These are phyloP conservation scores for Myiozetetes cayanensis DNA, from an alignment of 2,113 vertebrate species.

Conservation along the genomic window DNA sequence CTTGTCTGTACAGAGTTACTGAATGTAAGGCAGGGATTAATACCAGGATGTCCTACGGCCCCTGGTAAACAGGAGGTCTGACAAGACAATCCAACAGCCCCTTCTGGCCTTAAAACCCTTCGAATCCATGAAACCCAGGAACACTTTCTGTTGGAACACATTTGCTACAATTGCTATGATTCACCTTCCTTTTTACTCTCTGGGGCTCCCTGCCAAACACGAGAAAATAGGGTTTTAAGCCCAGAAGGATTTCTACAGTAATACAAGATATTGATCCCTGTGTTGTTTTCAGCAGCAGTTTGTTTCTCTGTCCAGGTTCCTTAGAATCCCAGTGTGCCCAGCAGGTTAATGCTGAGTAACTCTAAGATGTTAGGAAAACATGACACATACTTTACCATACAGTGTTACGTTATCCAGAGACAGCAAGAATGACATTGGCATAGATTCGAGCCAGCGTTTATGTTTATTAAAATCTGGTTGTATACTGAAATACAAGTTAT, in stretches of 20 bases:
- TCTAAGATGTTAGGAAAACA: conserved; percentile 52
- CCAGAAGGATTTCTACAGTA: conserved; percentile 73
- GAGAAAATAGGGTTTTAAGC: conserved; percentile 74
- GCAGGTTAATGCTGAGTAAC: conserved; percentile 63
- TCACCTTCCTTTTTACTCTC: conserved; percentile 59
- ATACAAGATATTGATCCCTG: conserved; percentile 67
- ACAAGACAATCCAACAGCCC: not conserved
- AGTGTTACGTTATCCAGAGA: not conserved
- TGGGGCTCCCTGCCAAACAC: conserved; percentile 61
- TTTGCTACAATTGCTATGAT: conserved; percentile 60
- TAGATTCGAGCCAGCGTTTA: not conserved
- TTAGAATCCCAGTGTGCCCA: conserved; percentile 55
- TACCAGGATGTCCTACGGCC: not conserved
- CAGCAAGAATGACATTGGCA: not conserved
- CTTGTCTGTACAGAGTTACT: not conserved
- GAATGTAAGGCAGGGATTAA: not conserved
- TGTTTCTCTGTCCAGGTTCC: conserved; percentile 51
- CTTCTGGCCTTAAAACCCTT: not conserved
- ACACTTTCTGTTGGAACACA: conserved; percentile 25
- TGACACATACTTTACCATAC: not conserved
- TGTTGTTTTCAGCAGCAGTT: conserved; percentile 49
- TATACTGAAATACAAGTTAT: not conserved
- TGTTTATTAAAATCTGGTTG: not conserved
- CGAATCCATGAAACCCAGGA: not conserved
- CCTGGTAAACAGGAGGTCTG: not conserved